Evolutionary conservation across 2,888 invertebrate species (phyloP).

Genomic region (Proisotoma minuta): DNA sequence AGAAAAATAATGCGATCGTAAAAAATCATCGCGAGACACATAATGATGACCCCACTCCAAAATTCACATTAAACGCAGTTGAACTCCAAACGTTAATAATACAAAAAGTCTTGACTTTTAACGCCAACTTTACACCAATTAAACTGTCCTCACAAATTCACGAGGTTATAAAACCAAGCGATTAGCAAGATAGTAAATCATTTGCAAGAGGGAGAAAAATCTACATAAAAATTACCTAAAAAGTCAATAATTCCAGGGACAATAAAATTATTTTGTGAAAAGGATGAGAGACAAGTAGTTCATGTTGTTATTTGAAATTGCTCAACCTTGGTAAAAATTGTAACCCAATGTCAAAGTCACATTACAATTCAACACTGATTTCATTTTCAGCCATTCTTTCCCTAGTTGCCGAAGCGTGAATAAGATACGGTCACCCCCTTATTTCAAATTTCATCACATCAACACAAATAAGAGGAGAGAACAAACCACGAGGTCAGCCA

Average conservation of each 20-base stretch:
- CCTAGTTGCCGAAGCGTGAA: background rate
- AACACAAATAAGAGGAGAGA: too few relatives aligned
- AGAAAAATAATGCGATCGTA: too few relatives aligned
- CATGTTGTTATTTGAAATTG: background rate
- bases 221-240: background rate
- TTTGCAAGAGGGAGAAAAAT: background rate
- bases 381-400: background rate
- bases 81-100: too few relatives aligned
- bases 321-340: background rate
- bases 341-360: background rate
- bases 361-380: background rate
- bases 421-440: slow-evolving; percentile 1
- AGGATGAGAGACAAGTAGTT: too few relatives aligned
- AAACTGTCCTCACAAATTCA: background rate
- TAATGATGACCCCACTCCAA: too few relatives aligned
- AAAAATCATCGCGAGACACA: too few relatives aligned
- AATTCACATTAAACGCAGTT: too few relatives aligned
- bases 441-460: slow-evolving; percentile 1
- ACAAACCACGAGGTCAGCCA: too few relatives aligned
- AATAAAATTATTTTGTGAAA: too few relatives aligned
- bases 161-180: background rate
- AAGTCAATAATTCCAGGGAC: background rate
- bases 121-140: too few relatives aligned
- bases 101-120: too few relatives aligned
- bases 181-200: background rate